phyloP scores from a whole-genome alignment of 2,113 vertebrate species.

The Alouatta palliata region DNA sequence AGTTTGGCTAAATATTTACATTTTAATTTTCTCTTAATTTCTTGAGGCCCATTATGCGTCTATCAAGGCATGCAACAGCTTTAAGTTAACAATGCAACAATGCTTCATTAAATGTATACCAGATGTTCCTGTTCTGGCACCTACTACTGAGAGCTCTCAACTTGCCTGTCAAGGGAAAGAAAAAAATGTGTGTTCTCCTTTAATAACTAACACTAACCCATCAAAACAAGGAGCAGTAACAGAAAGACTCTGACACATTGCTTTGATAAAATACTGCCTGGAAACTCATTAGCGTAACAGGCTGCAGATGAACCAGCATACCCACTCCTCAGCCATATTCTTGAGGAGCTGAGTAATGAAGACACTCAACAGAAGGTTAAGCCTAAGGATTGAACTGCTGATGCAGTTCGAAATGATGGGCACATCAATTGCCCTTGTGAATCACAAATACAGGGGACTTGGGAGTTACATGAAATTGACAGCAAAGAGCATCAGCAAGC shows the following conservation, averaged over 20 bases:
- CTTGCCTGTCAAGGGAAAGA: conserved; percentile 65
- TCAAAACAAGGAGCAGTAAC: conserved; percentile 79
- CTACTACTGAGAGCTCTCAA: conserved; percentile 62
- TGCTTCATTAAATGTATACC: conserved; percentile 76
- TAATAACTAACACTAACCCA: conserved; percentile 79
- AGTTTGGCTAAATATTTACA: conserved; percentile 81
- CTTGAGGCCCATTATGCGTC: conserved; percentile 75
- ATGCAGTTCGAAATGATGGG: conserved; percentile 33
- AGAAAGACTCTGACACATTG: conserved; percentile 77
- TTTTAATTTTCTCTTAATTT: conserved; percentile 86
- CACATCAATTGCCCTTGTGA: conserved; percentile 45
- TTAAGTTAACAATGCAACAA: conserved; percentile 81
- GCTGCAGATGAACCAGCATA: background rate
- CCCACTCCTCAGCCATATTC: background rate
- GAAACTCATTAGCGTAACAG: conserved; percentile 74
- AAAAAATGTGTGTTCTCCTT: conserved; percentile 69
- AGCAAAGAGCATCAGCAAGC: background rate
- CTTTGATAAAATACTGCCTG: conserved; percentile 81
- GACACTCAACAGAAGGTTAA: conserved; percentile 60
- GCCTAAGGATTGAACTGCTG: conserved; percentile 42
- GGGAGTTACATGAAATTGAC: conserved; percentile 35
- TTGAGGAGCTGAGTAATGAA: conserved; percentile 46
- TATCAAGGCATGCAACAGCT: conserved; percentile 81
- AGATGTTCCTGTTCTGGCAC: conserved; percentile 79
- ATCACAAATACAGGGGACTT: conserved; percentile 27